A percentile compares a stretch with the other conserved stretches of the same genome.
Conservation (phyloP, 1,140 invertebrate species). For the Gonioctena quinquepunctata region DNA sequence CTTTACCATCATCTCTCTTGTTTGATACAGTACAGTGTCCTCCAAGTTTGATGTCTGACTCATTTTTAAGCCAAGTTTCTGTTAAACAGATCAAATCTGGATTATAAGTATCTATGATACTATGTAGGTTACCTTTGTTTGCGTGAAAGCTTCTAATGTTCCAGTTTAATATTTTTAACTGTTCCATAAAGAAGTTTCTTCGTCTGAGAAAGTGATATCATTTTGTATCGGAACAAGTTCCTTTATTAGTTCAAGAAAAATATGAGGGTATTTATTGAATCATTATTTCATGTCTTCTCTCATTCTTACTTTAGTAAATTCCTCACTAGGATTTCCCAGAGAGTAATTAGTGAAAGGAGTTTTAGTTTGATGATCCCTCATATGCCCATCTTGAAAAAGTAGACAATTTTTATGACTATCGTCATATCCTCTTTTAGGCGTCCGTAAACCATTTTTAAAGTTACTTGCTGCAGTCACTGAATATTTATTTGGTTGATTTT, state of each 20-base stretch:
- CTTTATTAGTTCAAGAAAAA: background rate
- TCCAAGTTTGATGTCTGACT: no score
- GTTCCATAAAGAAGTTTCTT: background rate
- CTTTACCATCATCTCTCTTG: background rate
- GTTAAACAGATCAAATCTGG: no score
- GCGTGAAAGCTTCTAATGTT: background rate
- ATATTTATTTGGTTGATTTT: background rate
- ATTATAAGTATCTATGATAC: no score
- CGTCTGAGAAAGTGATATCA: background rate
- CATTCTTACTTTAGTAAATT: background rate
- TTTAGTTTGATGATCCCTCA: background rate
- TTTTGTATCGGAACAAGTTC: background rate
- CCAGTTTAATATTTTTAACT: background rate
- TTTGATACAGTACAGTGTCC: no score
- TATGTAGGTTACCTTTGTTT: background rate
- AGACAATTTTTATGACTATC: background rate
- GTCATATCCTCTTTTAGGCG: no score
- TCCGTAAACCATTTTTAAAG: background rate
- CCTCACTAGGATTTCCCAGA: background rate
- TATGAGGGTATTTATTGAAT: background rate
- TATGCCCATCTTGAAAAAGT: background rate
- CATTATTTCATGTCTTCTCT: background rate
- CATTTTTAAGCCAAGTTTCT: no score
- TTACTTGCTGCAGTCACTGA: background rate
- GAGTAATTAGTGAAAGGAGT: background rate